phyloP scores from a whole-genome alignment of 2,113 vertebrate genomes.

The Salvelinus fontinalis region DNA sequence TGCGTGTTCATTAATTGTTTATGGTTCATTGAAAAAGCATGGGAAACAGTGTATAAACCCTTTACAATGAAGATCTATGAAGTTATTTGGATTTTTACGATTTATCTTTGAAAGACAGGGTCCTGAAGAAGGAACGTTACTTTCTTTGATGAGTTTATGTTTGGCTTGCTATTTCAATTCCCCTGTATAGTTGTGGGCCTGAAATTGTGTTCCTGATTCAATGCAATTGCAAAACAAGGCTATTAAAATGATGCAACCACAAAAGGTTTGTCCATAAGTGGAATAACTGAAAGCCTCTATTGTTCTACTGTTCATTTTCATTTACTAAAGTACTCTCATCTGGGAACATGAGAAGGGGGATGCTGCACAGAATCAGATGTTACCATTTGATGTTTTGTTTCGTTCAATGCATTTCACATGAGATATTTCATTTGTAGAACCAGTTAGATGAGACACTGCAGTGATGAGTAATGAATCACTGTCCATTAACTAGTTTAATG shows the following conservation, averaged over 20 bases:
- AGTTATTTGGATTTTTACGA: no score
- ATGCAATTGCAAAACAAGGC: neutral
- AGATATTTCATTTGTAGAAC: neutral
- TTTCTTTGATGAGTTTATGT: constrained; percentile 2
- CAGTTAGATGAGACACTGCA: no score
- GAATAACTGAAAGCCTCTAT: constrained; percentile 16
- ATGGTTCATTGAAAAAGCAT: no score
- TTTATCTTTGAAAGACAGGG: no score
- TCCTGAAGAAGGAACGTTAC: no score
- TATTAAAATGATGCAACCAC: constrained; percentile 24
- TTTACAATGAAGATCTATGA: no score
- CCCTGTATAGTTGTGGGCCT: neutral
- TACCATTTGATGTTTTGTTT: neutral
- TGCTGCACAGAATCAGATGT: neutral
- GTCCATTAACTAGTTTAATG: neutral
- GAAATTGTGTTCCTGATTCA: constrained; percentile 5
- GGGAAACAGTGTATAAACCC: no score
- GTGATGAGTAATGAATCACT: neutral
- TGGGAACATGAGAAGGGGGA: no score
- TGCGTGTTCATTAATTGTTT: no score
- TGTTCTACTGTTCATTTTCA: constrained; percentile 21
- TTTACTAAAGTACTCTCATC: constrained; percentile 32
- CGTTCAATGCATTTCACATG: neutral
- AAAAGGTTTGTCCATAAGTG: constrained; percentile 38
- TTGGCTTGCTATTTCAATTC: constrained; percentile 10